phyloP scores from a whole-genome alignment of 2,797 vertebrate genomes.

The Myotis findleyi region DNA sequence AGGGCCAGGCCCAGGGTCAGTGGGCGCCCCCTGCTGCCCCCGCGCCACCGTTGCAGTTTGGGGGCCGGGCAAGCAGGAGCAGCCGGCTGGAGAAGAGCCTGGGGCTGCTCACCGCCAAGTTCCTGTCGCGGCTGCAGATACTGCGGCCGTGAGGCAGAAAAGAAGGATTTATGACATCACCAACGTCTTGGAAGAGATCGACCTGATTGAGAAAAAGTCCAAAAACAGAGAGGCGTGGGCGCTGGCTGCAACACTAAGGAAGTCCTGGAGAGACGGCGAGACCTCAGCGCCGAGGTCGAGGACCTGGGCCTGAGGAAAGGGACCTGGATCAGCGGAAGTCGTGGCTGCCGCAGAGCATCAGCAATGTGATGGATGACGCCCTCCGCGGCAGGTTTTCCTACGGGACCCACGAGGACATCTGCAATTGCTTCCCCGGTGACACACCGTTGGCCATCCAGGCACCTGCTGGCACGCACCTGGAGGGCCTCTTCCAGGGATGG shows the following conservation, averaged over 20 bases:
- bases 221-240: constrained; percentile 98
- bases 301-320: constrained; percentile 94
- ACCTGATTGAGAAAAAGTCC: constrained; percentile 98
- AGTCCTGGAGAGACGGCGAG: constrained; percentile 91
- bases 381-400: constrained; percentile 92
- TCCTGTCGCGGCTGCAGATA: constrained; percentile 92
- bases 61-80: constrained; percentile 81
- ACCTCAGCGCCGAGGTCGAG: constrained; percentile 94
- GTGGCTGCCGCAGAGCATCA: constrained; percentile 95
- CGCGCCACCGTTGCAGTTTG: constrained; percentile 24
- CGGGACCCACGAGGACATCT: constrained; percentile 97
- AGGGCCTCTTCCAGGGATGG: constrained; percentile 95
- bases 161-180: constrained; percentile 99
- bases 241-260: constrained; percentile 94
- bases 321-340: constrained; percentile 95
- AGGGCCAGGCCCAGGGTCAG: constrained; percentile 65
- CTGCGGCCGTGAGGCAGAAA: constrained; percentile 95
- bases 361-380: constrained; percentile 92
- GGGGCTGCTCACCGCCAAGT: constrained; percentile 95
- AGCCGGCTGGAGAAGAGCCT: constrained; percentile 97
- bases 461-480: constrained; percentile 96
- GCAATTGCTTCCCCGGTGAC: constrained; percentile 94
- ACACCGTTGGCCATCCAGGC: constrained; percentile 96
- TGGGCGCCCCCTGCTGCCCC: constrained; percentile 59
- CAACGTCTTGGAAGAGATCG: constrained; percentile 97